Evolutionary conservation across 2,797 vertebrate genomes (phyloP), one percentile per base, ranked within the genome.

Genomic region (Crotalus adamanteus): DNA sequence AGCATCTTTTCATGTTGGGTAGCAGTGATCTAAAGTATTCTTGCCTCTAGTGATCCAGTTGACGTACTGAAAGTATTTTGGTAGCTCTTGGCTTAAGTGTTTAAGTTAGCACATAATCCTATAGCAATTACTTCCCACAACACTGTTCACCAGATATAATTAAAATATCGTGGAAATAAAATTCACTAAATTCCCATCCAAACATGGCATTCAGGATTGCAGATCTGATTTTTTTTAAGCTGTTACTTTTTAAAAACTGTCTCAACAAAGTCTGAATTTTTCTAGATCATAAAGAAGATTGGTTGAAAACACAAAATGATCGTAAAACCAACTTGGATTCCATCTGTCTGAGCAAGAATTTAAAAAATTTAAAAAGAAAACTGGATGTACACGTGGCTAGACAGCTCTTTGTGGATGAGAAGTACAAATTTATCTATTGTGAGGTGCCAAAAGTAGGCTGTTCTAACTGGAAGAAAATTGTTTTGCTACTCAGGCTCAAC

Each of bases 391-490:
- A 0, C 0, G 91, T 97, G 60, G 92, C 95, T 90, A 93, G 1
- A 11, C 97, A 95, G 88, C 93, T 97, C 28, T 96, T 97, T 89
- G 96, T 97, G 88, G 97, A 96, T 59, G 95, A 96, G 88, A 96
- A 89, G 3, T 96, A 97, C 65, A 97, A 94, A 73, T 94, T 97
- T 57, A 96, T 97, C 56, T 97, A 97, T 91, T 97, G 97, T 91
- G 97, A 97, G 78, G 97, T 97, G 47, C 97, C 97, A 73, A 97
- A 97, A 31, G 97, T 97, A 83, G 97, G 97, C 86, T 97, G 97
- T 91, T 96, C 97, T 90, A 97, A 97, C 31, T 97, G 97, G 97
- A 97, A 97, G 91, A 97, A 96, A 94, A 96, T 85, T 22, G 94
- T 97, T 92, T 95, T 97, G 89, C 90, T 97, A 91, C 95, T 97